These are phyloP conservation scores for Chymomyza caudatula DNA, from an alignment of 2,888 invertebrate species.

Conservation along the genomic window DNA sequence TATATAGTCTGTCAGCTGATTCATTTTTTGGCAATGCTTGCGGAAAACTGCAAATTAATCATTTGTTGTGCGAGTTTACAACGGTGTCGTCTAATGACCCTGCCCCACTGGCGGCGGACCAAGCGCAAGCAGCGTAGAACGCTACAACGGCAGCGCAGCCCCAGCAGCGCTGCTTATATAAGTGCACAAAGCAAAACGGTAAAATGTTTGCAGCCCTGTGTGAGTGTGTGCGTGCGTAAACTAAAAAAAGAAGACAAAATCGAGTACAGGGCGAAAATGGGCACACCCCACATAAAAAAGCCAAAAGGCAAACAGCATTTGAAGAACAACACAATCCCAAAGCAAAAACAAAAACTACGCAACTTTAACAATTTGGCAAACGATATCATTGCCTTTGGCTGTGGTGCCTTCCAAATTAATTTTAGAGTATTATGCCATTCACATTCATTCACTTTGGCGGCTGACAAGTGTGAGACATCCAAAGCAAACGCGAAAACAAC, in stretches of 20 bases:
- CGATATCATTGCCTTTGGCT: conserved; percentile 25
- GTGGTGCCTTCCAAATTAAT: conserved; percentile 65
- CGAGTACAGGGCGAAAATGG: conserved; percentile 53
- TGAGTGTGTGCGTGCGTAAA: conserved; percentile 13
- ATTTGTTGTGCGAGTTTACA: conserved; percentile 24
- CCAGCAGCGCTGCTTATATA: conserved; percentile 53
- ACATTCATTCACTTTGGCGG: conserved; percentile 41
- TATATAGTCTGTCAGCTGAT: conserved; percentile 51
- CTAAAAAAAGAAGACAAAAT: conserved; percentile 29
- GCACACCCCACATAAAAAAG: no score
- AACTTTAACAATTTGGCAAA: conserved; percentile 70
- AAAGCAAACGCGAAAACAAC: background rate
- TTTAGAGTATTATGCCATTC: conserved; percentile 72
- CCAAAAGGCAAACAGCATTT: no score
- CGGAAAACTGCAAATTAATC: conserved; percentile 40
- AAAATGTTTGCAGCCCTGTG: conserved; percentile 20
- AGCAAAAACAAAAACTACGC: conserved; percentile 26
- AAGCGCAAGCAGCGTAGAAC: background rate
- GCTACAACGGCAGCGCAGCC: conserved; percentile 17
- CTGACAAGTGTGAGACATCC: conserved; percentile 24
- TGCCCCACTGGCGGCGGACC: conserved; percentile 57
- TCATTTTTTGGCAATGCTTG: conserved; percentile 46
- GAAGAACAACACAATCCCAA: conserved; percentile 10
- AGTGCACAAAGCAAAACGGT: conserved; percentile 29
- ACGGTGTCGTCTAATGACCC: conserved; percentile 65